Base-by-base conservation (phyloP, 2,113 vertebrate genomes). In the Tupaia tana region DNA sequence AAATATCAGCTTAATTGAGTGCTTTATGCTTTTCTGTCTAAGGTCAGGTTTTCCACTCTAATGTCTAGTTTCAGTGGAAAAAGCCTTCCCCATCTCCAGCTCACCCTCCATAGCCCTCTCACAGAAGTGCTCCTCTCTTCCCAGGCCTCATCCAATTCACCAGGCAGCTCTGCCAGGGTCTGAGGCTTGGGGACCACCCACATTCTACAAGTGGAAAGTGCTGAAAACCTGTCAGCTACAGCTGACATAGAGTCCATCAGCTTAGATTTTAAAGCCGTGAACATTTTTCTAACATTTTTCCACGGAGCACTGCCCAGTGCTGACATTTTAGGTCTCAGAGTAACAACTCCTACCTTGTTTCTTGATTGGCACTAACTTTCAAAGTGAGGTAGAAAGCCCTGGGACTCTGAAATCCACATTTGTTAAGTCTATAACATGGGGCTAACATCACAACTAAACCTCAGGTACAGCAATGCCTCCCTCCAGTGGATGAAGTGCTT, bases 131-230 rank as follows among this genome's bases (percentile, higher is more conserved):
- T 52, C 85, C 25, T 87, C 31, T 87, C 34, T 70, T 70, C 70
- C 84, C 54, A 3, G 18, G 10, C 74, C 31, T 34, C 54, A 22
- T 52, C 67, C 12, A 59, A 4, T 83, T 91, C 64, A 63, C 64
- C 22, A 93, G 77, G 70, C 77, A 92, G 86, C 52, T 82, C 78
- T 19, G 74, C 86, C 14, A 43, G 19, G 20, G 11, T 66, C 82
- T 79, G 67, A 24, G 78, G 80, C 43, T 77, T 78, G 43, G 83
- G 96, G 97, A 97, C 94, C 96, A 97, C 94, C 93, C 96, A 97
- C 91, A 59, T 84, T 70, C 90, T 58, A 4, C 34, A 79, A 87
- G 61, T 34, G 6, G 89, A 71, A 94, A 88, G 92, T 84, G 82
- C 69, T 96, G 94, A 97, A 96, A 97, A 93, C 79, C 87, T 92